A percentile compares a stretch with the other conserved stretches of the same genome.
These are phyloP conservation scores for Pterocles orientalis DNA, from an alignment of 2,113 vertebrate species.

Conservation along the genomic window DNA sequence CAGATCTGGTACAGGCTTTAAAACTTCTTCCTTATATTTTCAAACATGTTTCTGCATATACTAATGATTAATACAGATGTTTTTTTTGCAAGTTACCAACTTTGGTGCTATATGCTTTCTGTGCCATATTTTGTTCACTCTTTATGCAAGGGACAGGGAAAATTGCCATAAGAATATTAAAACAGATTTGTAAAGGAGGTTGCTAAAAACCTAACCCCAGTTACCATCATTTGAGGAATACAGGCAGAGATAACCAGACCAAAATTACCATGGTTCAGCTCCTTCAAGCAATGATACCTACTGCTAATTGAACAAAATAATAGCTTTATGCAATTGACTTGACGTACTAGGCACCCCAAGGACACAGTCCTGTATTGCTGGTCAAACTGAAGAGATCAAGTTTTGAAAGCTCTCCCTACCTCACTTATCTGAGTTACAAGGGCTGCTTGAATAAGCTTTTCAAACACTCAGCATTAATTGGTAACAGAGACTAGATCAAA, in stretches of 20 bases:
- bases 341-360: background rate
- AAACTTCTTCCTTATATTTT: background rate
- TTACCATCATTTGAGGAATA: background rate
- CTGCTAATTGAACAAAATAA: background rate
- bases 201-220: background rate
- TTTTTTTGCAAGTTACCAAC: background rate
- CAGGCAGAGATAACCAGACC: background rate
- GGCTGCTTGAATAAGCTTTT: background rate
- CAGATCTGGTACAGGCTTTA: background rate
- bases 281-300: background rate
- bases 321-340: background rate
- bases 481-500: slow-evolving; percentile 40
- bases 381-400: background rate
- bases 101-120: background rate
- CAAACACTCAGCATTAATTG: slow-evolving; percentile 6
- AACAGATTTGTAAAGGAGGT: background rate
- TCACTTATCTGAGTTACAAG: background rate
- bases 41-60: background rate
- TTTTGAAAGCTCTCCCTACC: background rate
- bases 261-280: background rate
- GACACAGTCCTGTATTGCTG: background rate
- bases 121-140: background rate
- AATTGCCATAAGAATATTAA: background rate
- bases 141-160: background rate
- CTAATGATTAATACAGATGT: background rate